Conservation (phyloP, 2,888 invertebrate species). For the Entomobrya multifasciata region DNA sequence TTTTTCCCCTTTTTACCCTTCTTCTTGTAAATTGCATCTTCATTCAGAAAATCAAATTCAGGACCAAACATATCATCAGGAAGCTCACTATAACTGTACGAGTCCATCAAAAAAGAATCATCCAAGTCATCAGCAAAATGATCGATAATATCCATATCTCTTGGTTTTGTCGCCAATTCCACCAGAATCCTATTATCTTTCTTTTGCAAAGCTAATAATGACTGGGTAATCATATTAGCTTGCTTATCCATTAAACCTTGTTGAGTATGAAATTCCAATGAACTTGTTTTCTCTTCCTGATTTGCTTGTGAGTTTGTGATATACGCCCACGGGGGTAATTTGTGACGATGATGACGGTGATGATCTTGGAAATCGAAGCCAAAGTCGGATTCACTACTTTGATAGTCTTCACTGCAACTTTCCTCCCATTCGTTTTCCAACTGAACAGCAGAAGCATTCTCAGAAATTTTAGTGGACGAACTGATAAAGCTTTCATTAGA, state of each 20-base stretch:
- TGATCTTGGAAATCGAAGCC: slow-evolving; percentile 57
- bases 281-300: slow-evolving; percentile 54
- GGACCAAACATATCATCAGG: slow-evolving; percentile 61
- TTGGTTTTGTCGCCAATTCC: slow-evolving; percentile 35
- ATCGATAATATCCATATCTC: slow-evolving; percentile 55
- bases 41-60: slow-evolving; percentile 72
- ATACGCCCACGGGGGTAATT: background rate
- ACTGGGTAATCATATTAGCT: slow-evolving; percentile 54
- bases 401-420: slow-evolving; percentile 53
- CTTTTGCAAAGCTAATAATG: slow-evolving; percentile 50
- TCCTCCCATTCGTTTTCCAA: slow-evolving; percentile 61
- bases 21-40: slow-evolving; percentile 59
- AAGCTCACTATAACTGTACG: slow-evolving; percentile 64
- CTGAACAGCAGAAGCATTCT: slow-evolving; percentile 48
- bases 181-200: slow-evolving; percentile 49
- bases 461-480: slow-evolving; percentile 67
- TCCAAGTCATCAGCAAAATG: slow-evolving; percentile 68
- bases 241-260: slow-evolving; percentile 64
- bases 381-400: slow-evolving; percentile 57
- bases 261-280: slow-evolving; percentile 52
- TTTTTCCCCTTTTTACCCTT: slow-evolving; percentile 42
- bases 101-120: slow-evolving; percentile 64
- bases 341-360: slow-evolving; percentile 56
- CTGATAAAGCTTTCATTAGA: slow-evolving; percentile 65
- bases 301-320: slow-evolving; percentile 11